Evolutionary conservation across 2,797 vertebrate species (phyloP).

Genomic region (Phoeniculus purpureus): DNA sequence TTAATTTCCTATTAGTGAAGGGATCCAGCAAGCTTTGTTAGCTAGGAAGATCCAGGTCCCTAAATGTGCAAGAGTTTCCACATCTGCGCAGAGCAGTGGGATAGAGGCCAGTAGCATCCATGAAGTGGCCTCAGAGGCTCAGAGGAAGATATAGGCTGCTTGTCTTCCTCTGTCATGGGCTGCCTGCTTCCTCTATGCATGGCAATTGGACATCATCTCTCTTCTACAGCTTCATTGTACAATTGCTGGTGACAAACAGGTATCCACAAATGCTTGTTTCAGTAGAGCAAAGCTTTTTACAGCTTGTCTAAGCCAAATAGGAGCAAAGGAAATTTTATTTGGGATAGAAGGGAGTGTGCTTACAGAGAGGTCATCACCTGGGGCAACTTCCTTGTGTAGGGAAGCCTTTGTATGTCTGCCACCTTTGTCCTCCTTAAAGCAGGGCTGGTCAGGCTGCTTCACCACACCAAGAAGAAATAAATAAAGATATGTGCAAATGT

Average conservation of each 20-base stretch:
- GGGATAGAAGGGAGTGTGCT: background rate
- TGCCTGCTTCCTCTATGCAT: background rate
- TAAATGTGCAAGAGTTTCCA: background rate
- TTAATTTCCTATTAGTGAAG: background rate
- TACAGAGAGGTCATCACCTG: background rate
- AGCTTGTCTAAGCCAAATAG: background rate
- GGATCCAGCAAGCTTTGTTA: background rate
- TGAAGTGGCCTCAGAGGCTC: background rate
- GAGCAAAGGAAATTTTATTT: background rate
- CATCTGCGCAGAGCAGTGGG: background rate
- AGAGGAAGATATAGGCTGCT: background rate
- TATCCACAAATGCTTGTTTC: background rate
- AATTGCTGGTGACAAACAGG: background rate
- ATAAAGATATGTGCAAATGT: background rate
- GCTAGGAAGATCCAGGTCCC: background rate
- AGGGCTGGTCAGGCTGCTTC: background rate
- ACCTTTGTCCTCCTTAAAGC: background rate
- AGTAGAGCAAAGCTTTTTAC: background rate
- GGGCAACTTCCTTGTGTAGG: background rate
- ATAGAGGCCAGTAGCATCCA: background rate
- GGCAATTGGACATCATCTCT: background rate
- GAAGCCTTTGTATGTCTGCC: background rate
- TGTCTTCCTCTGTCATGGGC: background rate
- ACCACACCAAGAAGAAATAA: background rate
- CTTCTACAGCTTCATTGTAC: fast-evolving